phyloP scores from a whole-genome alignment of 1,140 invertebrate genomes.

The Druon quercuslanigerum region DNA sequence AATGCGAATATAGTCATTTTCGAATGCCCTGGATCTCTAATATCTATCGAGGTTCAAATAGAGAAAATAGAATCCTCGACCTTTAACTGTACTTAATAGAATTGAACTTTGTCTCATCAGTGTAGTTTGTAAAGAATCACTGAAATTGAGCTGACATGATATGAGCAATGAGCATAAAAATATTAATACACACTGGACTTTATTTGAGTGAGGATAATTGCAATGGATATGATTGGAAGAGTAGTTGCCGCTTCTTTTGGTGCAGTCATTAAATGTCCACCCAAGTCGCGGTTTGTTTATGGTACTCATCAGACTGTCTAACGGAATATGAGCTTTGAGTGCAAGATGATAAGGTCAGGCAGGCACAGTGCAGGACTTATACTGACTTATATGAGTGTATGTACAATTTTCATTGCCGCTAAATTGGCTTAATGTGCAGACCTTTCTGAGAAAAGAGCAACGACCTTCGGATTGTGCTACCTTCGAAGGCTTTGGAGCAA shows the following conservation, averaged over 20 bases:
- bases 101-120: neutral
- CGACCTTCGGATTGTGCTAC: conserved; percentile 31
- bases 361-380: conserved; percentile 27
- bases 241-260: neutral
- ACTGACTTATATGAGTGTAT: conserved; percentile 10
- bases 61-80: conserved; percentile 37
- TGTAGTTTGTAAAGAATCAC: no score
- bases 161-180: no score
- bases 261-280: conserved; percentile 22
- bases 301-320: conserved; percentile 23
- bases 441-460: conserved; percentile 28
- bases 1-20: conserved; percentile 45
- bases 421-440: conserved; percentile 26
- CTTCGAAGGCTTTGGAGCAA: conserved; percentile 13
- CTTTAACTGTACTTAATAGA: conserved; percentile 39
- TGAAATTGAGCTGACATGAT: no score
- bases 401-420: conserved; percentile 33
- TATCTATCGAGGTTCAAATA: conserved; percentile 37
- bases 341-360: conserved; percentile 15
- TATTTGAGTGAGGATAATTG: neutral
- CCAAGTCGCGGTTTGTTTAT: conserved; percentile 6
- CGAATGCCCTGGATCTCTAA: conserved; percentile 42
- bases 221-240: conserved; percentile 12
- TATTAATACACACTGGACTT: no score
- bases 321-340: conserved; percentile 17